phyloP scores from a whole-genome alignment of 2,888 invertebrate genomes.

The Mythimna ferrago region DNA sequence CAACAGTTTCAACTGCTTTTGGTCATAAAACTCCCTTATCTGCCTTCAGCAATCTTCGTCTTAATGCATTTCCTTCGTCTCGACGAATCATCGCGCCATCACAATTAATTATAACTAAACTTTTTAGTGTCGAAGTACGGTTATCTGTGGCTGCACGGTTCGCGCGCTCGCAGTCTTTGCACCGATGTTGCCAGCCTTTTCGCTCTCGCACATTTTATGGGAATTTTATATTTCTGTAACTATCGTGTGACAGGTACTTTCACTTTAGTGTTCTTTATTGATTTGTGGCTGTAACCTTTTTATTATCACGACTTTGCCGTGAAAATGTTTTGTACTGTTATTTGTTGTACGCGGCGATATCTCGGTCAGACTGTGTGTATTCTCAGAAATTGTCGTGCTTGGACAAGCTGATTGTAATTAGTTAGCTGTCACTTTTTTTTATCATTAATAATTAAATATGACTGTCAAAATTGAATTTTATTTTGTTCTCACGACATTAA shows the following conservation, averaged over 20 bases:
- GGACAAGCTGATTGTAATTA: slow-evolving; percentile 32
- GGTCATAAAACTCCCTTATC: slow-evolving; percentile 31
- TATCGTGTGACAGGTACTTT: slow-evolving; percentile 61
- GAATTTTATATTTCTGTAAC: slow-evolving; percentile 50
- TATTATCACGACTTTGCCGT: slow-evolving; percentile 49
- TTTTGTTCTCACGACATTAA: not conserved
- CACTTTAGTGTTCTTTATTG: slow-evolving; percentile 59
- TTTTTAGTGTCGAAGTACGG: slow-evolving; percentile 57
- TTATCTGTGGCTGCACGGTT: slow-evolving; percentile 56
- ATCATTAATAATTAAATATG: slow-evolving; percentile 16
- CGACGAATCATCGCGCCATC: slow-evolving; percentile 46
- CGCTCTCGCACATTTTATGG: slow-evolving; percentile 65
- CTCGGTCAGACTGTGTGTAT: slow-evolving; percentile 28
- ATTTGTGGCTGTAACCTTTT: slow-evolving; percentile 52
- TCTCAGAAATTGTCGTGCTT: slow-evolving; percentile 25
- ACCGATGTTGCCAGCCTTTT: slow-evolving; percentile 54
- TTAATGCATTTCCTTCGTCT: slow-evolving; percentile 62
- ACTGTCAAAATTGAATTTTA: not conserved
- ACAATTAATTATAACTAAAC: slow-evolving; percentile 46
- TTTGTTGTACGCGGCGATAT: slow-evolving; percentile 46
- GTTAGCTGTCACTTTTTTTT: slow-evolving; percentile 33
- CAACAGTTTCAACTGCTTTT: slow-evolving; percentile 6
- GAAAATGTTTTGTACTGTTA: slow-evolving; percentile 50
- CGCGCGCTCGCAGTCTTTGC: slow-evolving; percentile 33
- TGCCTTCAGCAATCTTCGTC: slow-evolving; percentile 11